Conservation (phyloP, 2,888 invertebrate genomes). For the Oasisia sp. region DNA sequence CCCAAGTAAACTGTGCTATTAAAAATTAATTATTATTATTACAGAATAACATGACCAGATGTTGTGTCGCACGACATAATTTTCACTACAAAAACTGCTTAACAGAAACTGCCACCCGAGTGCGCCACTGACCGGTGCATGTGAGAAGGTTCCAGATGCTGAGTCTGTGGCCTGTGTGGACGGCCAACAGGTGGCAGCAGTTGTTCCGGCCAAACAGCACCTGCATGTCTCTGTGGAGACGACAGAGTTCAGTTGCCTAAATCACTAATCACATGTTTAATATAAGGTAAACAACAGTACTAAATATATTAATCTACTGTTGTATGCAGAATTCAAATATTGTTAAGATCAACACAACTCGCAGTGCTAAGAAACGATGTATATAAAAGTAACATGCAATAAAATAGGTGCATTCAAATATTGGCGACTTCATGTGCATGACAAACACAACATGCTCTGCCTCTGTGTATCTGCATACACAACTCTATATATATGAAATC, state of each 20-base stretch:
- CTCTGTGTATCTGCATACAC: too few relatives aligned
- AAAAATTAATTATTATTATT: not conserved
- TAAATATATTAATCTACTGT: too few relatives aligned
- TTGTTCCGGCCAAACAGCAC: constrained; percentile 73
- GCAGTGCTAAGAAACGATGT: too few relatives aligned
- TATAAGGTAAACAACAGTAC: too few relatives aligned
- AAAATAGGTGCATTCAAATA: too few relatives aligned
- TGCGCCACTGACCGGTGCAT: constrained; percentile 68
- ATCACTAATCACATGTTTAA: too few relatives aligned
- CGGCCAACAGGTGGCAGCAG: constrained; percentile 69
- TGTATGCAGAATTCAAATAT: too few relatives aligned
- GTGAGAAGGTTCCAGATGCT: constrained; percentile 55
- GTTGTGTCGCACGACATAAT: not conserved
- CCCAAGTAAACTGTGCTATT: not conserved
- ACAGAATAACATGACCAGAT: not conserved
- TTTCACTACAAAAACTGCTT: not conserved
- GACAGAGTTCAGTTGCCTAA: not conserved
- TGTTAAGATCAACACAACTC: too few relatives aligned
- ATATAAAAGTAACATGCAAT: too few relatives aligned
- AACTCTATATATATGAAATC: too few relatives aligned
- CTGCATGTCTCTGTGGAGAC: constrained; percentile 57
- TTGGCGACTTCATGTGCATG: too few relatives aligned
- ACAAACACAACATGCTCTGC: too few relatives aligned
- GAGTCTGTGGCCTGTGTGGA: constrained; percentile 44
- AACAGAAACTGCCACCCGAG: not conserved